Conservation (phyloP, 2,888 invertebrate species). For the Drosophila acutilabella region DNA sequence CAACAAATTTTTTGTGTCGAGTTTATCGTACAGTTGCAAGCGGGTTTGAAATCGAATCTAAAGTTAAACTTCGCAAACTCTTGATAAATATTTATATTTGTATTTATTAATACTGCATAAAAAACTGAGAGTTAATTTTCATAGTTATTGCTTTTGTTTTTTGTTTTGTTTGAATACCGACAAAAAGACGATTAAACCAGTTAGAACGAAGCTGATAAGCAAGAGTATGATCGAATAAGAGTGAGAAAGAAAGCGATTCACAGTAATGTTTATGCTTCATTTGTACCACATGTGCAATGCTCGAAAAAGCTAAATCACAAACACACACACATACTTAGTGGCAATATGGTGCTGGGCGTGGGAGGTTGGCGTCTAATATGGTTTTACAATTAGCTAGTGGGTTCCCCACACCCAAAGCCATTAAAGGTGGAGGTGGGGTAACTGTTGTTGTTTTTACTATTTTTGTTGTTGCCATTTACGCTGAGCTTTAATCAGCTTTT, state of each 20-base stretch:
- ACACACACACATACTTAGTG: not conserved
- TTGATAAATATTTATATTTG: conserved; percentile 12
- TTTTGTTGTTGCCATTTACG: conserved; percentile 29
- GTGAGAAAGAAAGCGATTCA: conserved; percentile 37
- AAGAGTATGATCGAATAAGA: not conserved
- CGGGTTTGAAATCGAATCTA: not conserved
- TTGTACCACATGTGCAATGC: conserved; percentile 50
- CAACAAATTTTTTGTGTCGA: conserved; percentile 3
- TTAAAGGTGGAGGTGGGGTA: conserved; percentile 23
- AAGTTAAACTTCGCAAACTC: conserved; percentile 22
- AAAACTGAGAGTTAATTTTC: conserved; percentile 15
- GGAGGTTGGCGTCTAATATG: conserved; percentile 45
- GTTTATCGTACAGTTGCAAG: conserved; percentile 20
- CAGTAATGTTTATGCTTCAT: conserved; percentile 51
- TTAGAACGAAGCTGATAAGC: conserved; percentile 5
- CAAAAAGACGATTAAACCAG: conserved; percentile 20
- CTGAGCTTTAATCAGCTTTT: conserved; percentile 39
- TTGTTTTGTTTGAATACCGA: conserved; percentile 8
- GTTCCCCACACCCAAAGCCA: conserved; percentile 20
- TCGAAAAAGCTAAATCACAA: conserved; percentile 12
- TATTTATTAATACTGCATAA: conserved; percentile 19
- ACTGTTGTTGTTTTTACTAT: conserved; percentile 1
- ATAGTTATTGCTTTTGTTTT: too few relatives aligned
- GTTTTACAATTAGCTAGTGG: conserved; percentile 34
- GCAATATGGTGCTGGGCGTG: conserved; percentile 10